Conservation (phyloP, 2,113 vertebrate genomes). For the Corythornis madagascariensis region DNA sequence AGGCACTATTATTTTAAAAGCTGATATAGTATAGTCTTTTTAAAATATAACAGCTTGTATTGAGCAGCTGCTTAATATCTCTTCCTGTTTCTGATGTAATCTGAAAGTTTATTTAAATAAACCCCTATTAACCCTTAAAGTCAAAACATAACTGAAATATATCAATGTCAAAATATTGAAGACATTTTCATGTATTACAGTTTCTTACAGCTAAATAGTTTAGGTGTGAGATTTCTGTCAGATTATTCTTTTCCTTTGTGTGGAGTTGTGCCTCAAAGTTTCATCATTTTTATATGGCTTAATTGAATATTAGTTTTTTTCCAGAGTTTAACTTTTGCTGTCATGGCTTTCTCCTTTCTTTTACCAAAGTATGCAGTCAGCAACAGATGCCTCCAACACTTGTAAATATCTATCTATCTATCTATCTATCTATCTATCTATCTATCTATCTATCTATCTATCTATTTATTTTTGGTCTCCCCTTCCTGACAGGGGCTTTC, state of each 20-base stretch:
- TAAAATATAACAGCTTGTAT: not conserved
- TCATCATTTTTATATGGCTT: not conserved
- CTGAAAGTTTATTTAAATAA: constrained; percentile 43
- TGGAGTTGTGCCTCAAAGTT: not conserved
- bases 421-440: too few relatives aligned
- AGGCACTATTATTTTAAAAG: not conserved
- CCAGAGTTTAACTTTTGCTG: not conserved
- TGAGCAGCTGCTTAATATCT: not conserved
- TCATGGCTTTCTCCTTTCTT: not conserved
- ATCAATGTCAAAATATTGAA: not conserved
- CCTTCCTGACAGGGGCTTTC: not conserved
- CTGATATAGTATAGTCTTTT: not conserved
- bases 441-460: too few relatives aligned
- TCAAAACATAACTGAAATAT: constrained; percentile 3
- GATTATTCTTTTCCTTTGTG: not conserved
- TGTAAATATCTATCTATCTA: not conserved
- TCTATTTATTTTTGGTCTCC: too few relatives aligned
- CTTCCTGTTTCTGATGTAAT: constrained; percentile 13
- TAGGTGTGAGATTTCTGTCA: not conserved
- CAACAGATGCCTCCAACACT: not conserved
- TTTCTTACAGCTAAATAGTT: not conserved
- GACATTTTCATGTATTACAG: not conserved
- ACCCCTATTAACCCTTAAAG: not conserved
- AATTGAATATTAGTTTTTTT: not conserved
- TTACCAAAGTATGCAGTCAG: not conserved